These are phyloP conservation scores for Hoplias malabaricus DNA, from an alignment of 2,113 vertebrate species.

Conservation along the genomic window DNA sequence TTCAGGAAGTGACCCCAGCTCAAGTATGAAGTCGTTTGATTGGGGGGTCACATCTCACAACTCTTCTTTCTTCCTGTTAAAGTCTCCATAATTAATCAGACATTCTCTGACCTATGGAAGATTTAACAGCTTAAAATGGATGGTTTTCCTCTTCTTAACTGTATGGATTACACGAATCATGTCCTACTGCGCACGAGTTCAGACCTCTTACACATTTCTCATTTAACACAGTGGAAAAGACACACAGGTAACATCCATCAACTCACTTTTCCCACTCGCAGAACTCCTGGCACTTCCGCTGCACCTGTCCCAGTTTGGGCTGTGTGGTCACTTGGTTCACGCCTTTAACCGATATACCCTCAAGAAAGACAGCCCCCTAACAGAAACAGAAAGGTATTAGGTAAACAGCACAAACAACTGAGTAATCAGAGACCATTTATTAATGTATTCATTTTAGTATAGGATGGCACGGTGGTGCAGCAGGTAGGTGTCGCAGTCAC, in stretches of 20 bases:
- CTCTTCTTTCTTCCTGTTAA: neutral
- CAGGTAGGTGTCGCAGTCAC: too few species aligned
- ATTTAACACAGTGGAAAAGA: neutral
- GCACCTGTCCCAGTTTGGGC: constrained; percentile 89
- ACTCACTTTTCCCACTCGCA: constrained; percentile 92
- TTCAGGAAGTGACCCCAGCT: neutral
- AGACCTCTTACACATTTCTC: neutral
- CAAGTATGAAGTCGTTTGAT: neutral
- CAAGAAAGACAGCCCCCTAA: constrained; percentile 93
- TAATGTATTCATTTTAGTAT: too few species aligned
- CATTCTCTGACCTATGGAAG: neutral
- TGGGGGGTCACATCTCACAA: neutral
- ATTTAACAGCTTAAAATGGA: neutral
- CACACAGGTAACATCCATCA: constrained; percentile 27
- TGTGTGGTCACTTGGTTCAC: constrained; percentile 90
- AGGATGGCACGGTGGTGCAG: too few species aligned
- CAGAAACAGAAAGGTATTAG: neutral
- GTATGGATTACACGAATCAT: neutral
- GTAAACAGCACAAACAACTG: constrained; percentile 34
- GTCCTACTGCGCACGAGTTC: neutral
- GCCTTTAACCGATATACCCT: constrained; percentile 88
- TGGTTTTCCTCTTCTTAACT: neutral
- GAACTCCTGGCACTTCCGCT: constrained; percentile 91
- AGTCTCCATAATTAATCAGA: neutral
- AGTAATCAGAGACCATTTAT: too few species aligned